Conservation (phyloP, 1,140 invertebrate species). For the Drosophila melanica region DNA sequence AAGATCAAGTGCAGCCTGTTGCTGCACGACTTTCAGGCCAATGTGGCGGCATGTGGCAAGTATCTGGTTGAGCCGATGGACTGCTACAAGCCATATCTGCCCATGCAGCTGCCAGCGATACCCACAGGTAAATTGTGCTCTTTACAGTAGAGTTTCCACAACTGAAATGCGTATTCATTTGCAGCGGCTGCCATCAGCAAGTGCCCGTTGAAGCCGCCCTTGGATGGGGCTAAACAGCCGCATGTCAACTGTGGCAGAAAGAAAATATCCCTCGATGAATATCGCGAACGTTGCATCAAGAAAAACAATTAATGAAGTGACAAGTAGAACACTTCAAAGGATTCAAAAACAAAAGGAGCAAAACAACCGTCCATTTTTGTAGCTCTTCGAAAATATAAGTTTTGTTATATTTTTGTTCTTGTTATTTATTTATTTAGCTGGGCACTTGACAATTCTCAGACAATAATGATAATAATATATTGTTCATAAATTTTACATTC, state of each 20-base stretch:
- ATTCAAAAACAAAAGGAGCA: background rate
- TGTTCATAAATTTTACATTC: no score
- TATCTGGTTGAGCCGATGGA: constrained; percentile 30
- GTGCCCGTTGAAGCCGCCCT: background rate
- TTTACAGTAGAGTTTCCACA: no score
- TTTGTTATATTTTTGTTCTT: no score
- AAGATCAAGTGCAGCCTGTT: background rate
- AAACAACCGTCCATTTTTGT: background rate
- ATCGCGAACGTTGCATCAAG: constrained; percentile 24
- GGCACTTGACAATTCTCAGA: no score
- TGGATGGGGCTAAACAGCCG: background rate
- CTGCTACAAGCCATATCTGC: constrained; percentile 15
- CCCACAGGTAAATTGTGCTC: background rate
- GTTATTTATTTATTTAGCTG: no score
- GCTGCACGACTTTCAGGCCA: background rate
- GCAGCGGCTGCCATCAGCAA: background rate
- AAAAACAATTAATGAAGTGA: background rate
- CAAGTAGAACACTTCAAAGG: background rate
- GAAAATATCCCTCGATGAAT: constrained; percentile 34
- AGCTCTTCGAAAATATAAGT: no score
- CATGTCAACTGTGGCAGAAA: background rate
- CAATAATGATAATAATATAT: no score
- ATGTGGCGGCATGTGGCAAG: background rate
- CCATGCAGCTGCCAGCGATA: background rate
- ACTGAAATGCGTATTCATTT: background rate